Percentiles rank a stretch among this genome's conserved stretches.
Conservation (phyloP, 2,888 invertebrate species). For the Eumerus sabulonum region DNA sequence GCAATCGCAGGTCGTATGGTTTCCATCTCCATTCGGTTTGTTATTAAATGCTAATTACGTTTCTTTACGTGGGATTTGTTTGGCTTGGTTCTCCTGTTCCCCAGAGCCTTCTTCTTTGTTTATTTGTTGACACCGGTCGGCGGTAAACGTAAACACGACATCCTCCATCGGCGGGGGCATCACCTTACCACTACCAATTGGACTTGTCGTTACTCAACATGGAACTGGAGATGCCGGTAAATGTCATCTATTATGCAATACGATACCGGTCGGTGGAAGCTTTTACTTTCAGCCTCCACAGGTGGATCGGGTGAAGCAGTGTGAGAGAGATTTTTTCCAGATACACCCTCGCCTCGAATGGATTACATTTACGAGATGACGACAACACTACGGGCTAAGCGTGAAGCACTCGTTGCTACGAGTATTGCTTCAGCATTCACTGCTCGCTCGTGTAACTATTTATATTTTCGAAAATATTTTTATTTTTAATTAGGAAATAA, state of each 20-base stretch:
- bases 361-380: slow-evolving; percentile 22
- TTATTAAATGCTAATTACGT: slow-evolving; percentile 47
- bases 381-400: neutral
- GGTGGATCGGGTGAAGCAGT: slow-evolving; percentile 47
- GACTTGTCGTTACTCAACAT: no score
- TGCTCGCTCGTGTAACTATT: slow-evolving; percentile 28
- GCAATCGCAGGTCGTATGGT: neutral
- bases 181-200: no score
- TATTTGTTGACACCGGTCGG: slow-evolving; percentile 35
- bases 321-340: neutral
- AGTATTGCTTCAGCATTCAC: neutral
- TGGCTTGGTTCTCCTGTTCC: no score
- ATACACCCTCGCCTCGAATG: slow-evolving; percentile 48
- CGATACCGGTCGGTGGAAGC: slow-evolving; percentile 31
- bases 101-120: no score
- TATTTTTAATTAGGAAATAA: slow-evolving; percentile 16
- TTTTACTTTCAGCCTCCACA: slow-evolving; percentile 63
- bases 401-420: neutral
- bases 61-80: slow-evolving; percentile 58
- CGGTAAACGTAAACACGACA: no score
- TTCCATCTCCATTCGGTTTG: neutral
- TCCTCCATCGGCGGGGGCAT: no score
- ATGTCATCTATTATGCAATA: slow-evolving; percentile 61
- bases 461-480: slow-evolving; percentile 42
- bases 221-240: no score